Percentiles rank a stretch among this genome's conserved stretches.
phyloP scores from a whole-genome alignment of 2,113 vertebrate species.

The Hydrochoerus hydrochaeris region DNA sequence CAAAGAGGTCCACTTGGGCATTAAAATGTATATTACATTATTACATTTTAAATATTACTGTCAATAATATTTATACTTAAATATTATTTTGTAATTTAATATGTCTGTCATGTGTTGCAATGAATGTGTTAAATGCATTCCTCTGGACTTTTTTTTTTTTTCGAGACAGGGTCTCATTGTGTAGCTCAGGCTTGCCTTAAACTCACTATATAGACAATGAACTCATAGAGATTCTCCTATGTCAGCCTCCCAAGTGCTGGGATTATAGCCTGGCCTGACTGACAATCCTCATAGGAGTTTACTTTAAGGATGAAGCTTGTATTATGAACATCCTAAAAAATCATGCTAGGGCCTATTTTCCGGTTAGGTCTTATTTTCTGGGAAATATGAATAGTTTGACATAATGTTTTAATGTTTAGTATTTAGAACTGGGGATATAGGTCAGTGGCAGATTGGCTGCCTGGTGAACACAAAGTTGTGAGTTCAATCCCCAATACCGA shows the following conservation, averaged over 20 bases:
- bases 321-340: background rate
- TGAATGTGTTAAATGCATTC: background rate
- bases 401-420: conserved; percentile 22
- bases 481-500: too few species aligned
- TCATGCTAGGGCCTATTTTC: background rate
- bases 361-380: background rate
- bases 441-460: too few species aligned
- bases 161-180: background rate
- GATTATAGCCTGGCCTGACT: background rate
- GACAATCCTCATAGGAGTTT: background rate
- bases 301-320: background rate
- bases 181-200: background rate
- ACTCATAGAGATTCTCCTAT: background rate
- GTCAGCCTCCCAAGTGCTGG: background rate
- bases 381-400: background rate
- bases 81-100: background rate
- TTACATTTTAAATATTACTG: background rate
- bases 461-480: too few species aligned
- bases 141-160: background rate
- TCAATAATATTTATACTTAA: background rate
- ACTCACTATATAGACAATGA: background rate
- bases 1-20: background rate
- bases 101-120: background rate
- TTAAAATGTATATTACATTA: background rate
- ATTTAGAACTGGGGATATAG: background rate